Conservation (phyloP, 2,888 invertebrate genomes). For the Priocnemis perturbator region DNA sequence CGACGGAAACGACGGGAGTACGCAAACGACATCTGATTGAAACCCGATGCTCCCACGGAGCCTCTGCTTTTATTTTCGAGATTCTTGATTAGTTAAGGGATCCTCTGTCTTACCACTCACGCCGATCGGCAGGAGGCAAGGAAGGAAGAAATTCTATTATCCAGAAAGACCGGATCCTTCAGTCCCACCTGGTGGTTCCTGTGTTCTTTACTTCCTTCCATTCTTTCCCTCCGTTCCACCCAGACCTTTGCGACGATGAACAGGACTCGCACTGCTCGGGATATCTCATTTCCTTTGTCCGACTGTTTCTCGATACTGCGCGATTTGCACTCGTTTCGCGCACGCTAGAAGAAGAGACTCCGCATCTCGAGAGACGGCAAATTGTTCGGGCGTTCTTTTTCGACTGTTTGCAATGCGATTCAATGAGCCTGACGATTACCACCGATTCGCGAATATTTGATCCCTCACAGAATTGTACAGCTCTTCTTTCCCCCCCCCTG, state of each 20-base stretch:
- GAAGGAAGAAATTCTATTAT: constrained; percentile 62
- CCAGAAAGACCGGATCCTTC: constrained; percentile 32
- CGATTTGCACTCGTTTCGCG: constrained; percentile 37
- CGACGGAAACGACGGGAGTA: constrained; percentile 3
- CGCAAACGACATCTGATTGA: constrained; percentile 46
- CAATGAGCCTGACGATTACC: too few relatives aligned
- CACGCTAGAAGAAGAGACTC: neutral
- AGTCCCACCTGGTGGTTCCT: constrained; percentile 3
- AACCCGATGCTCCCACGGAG: constrained; percentile 27
- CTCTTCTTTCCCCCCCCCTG: neutral
- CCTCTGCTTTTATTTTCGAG: constrained; percentile 45
- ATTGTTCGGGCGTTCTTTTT: too few relatives aligned
- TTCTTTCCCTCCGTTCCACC: constrained; percentile 8
- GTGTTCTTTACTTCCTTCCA: constrained; percentile 16
- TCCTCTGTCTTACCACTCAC: constrained; percentile 12
- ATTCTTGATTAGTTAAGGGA: constrained; percentile 27
- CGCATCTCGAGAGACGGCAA: too few relatives aligned
- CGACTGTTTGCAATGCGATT: too few relatives aligned
- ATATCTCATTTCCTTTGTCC: constrained; percentile 62
- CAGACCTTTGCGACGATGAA: constrained; percentile 13
- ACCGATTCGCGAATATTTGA: too few relatives aligned
- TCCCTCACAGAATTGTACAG: too few relatives aligned
- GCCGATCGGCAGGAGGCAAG: constrained; percentile 24
- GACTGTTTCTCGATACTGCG: constrained; percentile 49
- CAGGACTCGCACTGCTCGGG: constrained; percentile 38